Percentiles rank a stretch among this genome's conserved stretches.
Conservation (phyloP, 2,888 invertebrate genomes). For the Aromia moschata region DNA sequence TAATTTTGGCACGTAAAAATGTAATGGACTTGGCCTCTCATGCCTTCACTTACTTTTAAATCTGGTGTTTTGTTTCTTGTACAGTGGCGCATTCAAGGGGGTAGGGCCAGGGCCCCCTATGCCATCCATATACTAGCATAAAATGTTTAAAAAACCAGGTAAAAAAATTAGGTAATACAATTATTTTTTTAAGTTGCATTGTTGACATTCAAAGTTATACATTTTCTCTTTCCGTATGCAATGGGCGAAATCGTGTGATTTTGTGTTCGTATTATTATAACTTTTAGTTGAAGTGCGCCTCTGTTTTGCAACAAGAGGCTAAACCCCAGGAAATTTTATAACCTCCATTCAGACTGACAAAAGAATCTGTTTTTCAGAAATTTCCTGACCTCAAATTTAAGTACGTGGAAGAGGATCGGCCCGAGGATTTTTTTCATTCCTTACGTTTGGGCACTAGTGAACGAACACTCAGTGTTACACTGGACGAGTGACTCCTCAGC, state of each 20-base stretch:
- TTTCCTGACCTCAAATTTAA: slow-evolving; percentile 98
- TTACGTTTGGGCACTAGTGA: slow-evolving; percentile 96
- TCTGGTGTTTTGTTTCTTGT: no score
- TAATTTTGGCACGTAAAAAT: no score
- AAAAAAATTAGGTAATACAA: no score
- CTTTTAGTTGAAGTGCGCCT: not conserved
- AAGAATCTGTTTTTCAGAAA: slow-evolving; percentile 73
- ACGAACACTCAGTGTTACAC: slow-evolving; percentile 60
- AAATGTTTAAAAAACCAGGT: no score
- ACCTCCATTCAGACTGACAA: not conserved
- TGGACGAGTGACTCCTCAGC: slow-evolving; percentile 42
- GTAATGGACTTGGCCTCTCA: no score
- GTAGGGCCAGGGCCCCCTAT: no score
- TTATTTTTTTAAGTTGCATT: not conserved
- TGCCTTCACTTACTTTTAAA: no score
- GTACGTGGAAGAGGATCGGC: slow-evolving; percentile 98
- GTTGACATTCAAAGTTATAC: not conserved
- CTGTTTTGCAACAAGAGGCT: no score
- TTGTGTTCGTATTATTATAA: not conserved
- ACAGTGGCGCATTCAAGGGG: no score
- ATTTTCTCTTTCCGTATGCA: not conserved
- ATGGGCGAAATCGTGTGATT: not conserved
- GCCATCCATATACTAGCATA: no score
- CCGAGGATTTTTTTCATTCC: slow-evolving; percentile 99
- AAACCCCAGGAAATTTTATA: not conserved